These are phyloP conservation scores for Acanthoscelides obtectus DNA, from an alignment of 2,888 invertebrate species.

Conservation along the genomic window DNA sequence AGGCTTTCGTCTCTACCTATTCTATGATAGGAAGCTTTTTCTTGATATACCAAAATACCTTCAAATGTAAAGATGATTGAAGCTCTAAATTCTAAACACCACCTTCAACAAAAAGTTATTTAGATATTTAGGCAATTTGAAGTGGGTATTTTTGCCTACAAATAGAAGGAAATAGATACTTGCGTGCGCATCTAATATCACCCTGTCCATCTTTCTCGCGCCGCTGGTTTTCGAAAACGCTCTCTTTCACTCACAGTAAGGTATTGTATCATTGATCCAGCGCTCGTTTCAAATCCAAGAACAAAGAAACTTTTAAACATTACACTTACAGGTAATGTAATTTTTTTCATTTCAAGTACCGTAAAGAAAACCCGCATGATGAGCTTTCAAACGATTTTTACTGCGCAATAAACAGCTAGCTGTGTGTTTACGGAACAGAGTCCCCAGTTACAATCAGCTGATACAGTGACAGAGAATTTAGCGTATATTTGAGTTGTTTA, in stretches of 20 bases:
- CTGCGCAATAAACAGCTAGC: background rate
- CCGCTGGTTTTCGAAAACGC: background rate
- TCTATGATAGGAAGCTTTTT: too few species aligned
- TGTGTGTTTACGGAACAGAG: background rate
- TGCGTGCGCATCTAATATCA: background rate
- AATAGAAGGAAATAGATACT: background rate
- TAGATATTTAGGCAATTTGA: too few species aligned
- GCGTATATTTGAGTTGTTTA: background rate
- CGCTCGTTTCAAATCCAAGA: conserved; percentile 33
- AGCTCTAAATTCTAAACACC: too few species aligned
- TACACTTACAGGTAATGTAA: background rate
- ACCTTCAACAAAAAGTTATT: too few species aligned
- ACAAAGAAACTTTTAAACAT: conserved; percentile 21
- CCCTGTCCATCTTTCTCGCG: background rate
- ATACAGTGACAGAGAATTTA: background rate
- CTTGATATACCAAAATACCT: too few species aligned
- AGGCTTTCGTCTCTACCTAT: too few species aligned
- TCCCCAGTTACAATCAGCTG: background rate
- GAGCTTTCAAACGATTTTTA: background rate
- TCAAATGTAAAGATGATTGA: too few species aligned
- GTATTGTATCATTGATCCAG: conserved; percentile 38
- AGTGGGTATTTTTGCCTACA: background rate
- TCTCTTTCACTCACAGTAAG: background rate
- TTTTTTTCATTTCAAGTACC: background rate
- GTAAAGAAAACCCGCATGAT: background rate